These are phyloP conservation scores for Ailuropoda melanoleuca DNA, from an alignment of 2,113 vertebrate species.

Conservation along the genomic window DNA sequence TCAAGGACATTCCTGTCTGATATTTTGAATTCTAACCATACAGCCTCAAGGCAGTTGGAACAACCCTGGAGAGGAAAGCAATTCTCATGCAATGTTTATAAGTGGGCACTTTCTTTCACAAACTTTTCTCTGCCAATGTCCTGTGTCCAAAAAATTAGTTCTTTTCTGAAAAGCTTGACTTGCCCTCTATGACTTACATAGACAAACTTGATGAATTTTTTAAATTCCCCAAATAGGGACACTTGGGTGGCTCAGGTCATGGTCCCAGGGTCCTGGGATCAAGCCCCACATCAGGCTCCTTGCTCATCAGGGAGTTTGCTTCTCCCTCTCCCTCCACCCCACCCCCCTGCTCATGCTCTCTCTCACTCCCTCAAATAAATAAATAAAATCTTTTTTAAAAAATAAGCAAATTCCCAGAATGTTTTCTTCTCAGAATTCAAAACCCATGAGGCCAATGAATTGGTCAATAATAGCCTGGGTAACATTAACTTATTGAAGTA, in stretches of 20 bases:
- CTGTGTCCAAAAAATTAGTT: neutral
- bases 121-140: slow-evolving; percentile 40
- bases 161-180: neutral
- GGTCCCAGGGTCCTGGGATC: neutral
- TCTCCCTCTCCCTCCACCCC: neutral
- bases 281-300: neutral
- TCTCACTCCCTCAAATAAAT: neutral
- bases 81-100: neutral
- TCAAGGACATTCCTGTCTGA: slow-evolving; percentile 60
- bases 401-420: neutral
- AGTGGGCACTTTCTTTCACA: neutral
- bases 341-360: neutral
- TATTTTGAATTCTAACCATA: slow-evolving; percentile 27
- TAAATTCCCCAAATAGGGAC: neutral
- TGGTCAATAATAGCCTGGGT: neutral
- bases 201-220: neutral
- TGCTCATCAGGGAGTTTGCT: neutral
- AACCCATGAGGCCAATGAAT: neutral
- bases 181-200: neutral
- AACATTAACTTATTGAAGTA: neutral
- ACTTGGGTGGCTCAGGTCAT: neutral
- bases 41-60: slow-evolving; percentile 30
- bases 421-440: neutral
- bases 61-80: neutral
- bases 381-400: neutral